Evolutionary conservation across 2,888 invertebrate species (phyloP), one percentile per base, ranked within the genome.

Genomic region (Drosophila kokeensis): DNA sequence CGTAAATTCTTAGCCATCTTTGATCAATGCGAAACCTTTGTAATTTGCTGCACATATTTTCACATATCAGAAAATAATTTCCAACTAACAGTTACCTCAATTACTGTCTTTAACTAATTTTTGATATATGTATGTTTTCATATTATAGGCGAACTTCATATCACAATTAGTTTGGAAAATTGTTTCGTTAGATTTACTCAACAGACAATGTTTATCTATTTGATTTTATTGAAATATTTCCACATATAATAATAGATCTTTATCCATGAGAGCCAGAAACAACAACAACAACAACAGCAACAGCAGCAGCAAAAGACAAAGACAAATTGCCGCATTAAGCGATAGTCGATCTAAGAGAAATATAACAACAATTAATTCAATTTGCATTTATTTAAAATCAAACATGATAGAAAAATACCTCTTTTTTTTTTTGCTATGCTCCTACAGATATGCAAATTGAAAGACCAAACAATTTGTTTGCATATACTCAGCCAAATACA

Each of bases 311-410:
- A 72, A 32, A 61, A 67, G 77, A 82, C 76, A 83, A 77, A 87
- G 85, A 88, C 82, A 89, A 87, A 89, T 85, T 81, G 79, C 76
- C 79, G 78, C 82, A 81, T 85, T 87, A 85, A 53, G 69, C 74
- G 86, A 84, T 84, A 86, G 60, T 40, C 73, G 73, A 84, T 84
- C 84, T 82, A 40, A 69, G 82, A 59, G 79, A 85, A 82, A 85
- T 81, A 86, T 86, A 73, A 82, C 78, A 79, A 82, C 85, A 83
- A 87, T 87, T 86, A 89, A 87, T 84, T 78, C 63, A 72, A 83
- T 83, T 87, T 83, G 82, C 74, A 81, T 84, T 85, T 77, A 66
- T 79, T 82, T 71, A 73, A 81, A 84, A 79, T 72, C 48, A 74
- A 73, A 79, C 71, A 72, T 24, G 60, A 65, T 69, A 45, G 50